Evolutionary conservation across 2,113 vertebrate species (phyloP).

Genomic region (Nesoenas mayeri): DNA sequence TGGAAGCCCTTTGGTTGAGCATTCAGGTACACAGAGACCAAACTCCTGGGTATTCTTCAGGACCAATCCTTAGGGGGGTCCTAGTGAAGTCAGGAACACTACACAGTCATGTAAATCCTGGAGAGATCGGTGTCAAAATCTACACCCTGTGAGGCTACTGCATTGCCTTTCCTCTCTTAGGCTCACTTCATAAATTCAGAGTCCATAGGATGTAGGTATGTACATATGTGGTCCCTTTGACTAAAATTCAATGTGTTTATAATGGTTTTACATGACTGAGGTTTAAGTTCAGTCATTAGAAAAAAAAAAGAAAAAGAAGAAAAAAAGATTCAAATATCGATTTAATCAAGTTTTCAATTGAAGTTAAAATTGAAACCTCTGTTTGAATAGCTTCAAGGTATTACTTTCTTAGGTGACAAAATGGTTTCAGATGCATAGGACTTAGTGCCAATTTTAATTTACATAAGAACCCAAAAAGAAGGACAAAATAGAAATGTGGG

Average conservation of each 20-base stretch:
- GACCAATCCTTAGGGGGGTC: neutral
- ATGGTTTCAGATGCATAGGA: neutral
- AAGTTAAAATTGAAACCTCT: conserved; percentile 22
- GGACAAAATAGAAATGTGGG: conserved; percentile 13
- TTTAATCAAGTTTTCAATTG: conserved; percentile 27
- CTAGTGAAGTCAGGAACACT: neutral
- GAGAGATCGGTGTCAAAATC: neutral
- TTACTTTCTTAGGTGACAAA: conserved; percentile 57
- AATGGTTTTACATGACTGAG: neutral
- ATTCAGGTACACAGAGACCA: neutral
- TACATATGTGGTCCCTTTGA: neutral
- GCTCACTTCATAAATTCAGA: neutral
- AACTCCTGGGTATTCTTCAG: neutral
- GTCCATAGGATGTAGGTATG: neutral
- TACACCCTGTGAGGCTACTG: neutral
- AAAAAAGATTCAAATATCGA: neutral
- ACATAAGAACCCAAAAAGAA: conserved; percentile 28
- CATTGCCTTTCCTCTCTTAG: neutral
- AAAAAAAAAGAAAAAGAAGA: neutral
- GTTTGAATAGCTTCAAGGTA: conserved; percentile 22
- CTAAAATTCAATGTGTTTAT: neutral
- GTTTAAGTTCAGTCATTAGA: neutral
- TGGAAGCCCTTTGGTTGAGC: neutral
- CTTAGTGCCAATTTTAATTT: conserved; percentile 64
- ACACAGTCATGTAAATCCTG: neutral